Evolutionary conservation across 2,797 vertebrate species (phyloP).

Genomic region (Lerista edwardsae): DNA sequence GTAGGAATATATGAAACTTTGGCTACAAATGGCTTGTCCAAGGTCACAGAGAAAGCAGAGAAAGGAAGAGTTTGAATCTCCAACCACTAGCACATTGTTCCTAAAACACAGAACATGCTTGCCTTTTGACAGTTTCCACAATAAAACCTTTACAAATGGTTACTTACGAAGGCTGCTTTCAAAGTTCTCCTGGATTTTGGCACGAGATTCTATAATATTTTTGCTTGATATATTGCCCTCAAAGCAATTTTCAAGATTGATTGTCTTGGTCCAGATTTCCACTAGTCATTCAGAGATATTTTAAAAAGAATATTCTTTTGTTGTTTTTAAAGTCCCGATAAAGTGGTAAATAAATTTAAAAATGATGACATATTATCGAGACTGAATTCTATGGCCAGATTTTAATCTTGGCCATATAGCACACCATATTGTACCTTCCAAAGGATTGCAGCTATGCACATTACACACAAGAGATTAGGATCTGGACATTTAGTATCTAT

Average conservation of each 20-base stretch:
- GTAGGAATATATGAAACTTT: neutral
- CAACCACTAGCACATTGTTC: neutral
- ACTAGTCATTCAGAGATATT: neutral
- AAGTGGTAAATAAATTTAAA: neutral
- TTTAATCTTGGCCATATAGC: conserved; percentile 8
- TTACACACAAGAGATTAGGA: neutral
- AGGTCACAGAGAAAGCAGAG: neutral
- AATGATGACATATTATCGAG: neutral
- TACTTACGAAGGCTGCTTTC: conserved; percentile 14
- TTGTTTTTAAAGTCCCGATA: neutral
- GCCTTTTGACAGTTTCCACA: conserved; percentile 22
- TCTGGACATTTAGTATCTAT: neutral
- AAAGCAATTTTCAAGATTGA: neutral
- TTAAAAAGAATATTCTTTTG: neutral
- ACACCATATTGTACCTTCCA: neutral
- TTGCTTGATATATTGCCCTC: neutral
- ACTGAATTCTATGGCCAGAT: neutral
- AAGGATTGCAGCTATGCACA: neutral
- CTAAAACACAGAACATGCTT: neutral
- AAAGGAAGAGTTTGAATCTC: neutral
- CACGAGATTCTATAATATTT: neutral
- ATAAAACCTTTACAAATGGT: conserved; percentile 16
- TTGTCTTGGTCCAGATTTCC: neutral
- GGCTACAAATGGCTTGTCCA: neutral
- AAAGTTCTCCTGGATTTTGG: conserved; percentile 2